Base-by-base conservation (phyloP, 2,888 invertebrate genomes). In the Lycocerus yunnanus region DNA sequence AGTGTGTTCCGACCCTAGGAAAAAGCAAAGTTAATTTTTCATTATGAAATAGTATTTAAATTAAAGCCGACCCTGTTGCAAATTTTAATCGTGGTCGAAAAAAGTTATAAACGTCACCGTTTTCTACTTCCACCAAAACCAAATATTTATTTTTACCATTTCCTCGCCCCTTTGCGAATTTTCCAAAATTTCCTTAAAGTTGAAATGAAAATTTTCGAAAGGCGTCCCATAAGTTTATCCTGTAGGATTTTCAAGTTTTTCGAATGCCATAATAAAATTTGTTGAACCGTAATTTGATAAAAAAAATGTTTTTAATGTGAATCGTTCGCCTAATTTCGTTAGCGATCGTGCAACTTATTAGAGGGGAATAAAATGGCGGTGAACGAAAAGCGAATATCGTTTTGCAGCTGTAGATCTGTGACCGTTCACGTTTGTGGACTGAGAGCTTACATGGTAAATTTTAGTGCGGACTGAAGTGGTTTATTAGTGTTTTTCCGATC, bases 331-430 rank as follows among this genome's bases (percentile, higher is more conserved):
- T n/a, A 14, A 20, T n/a, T 14, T 68, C 72, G 72, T 68, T 15
- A 9, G 13, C 13, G 15, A 15, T 43, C 66, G 71, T 71, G 24
- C 15, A 67, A 43, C 59, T 24, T 21, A 58, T 66, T 66, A 21
- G 58, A 21, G 72, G 68, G 74, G 74, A 76, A 76, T 74, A 81
- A 81, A 81, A 81, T 81, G 80, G 80, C 79, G 80, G 80, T 15
- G 73, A 71, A 74, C 75, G 75, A 83, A 82, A 82, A 81, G 79
- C 82, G 79, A 81, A 83, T 79, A 83, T 84, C 84, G 83, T 82
- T 84, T 84, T 83, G 83, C 82, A 84, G 84, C 83, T 83, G 83
- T 83, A 66, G 71, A 66, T 66, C 63, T 82, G 79, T 78, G 78
- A 78, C 77, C 75, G 80, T 79, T 80, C 75, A 70, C 78, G 73